Conservation (phyloP, 23 tunicate genomes). For the Halocynthia aurantium region DNA sequence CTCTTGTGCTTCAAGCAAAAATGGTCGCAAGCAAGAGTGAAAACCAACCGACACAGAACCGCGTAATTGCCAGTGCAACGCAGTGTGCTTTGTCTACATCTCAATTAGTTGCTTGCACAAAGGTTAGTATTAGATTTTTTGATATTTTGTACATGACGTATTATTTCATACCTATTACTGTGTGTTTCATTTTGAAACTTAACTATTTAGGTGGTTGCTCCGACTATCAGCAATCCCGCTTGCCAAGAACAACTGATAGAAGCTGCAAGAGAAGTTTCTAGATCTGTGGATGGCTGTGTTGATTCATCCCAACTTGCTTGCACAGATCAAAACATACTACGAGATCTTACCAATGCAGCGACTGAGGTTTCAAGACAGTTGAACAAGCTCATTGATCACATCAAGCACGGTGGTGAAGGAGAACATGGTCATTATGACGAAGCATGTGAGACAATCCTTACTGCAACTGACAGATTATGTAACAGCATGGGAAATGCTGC, state of each 20-base stretch:
- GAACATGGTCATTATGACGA: slow-evolving; percentile 64
- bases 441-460: slow-evolving; percentile 76
- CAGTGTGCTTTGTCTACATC: slow-evolving; percentile 89
- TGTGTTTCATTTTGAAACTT: no score
- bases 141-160: no score
- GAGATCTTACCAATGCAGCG: slow-evolving; percentile 81
- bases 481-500: slow-evolving; percentile 97
- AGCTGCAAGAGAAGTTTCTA: slow-evolving; percentile 90
- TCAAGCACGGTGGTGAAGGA: slow-evolving; percentile 79
- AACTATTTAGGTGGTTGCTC: slow-evolving; percentile 81
- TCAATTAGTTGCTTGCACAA: slow-evolving; percentile 92
- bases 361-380: slow-evolving; percentile 73
- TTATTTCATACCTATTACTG: no score
- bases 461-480: slow-evolving; percentile 84
- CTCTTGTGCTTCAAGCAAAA: slow-evolving; percentile 77
- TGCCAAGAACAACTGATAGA: slow-evolving; percentile 98
- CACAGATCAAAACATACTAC: slow-evolving; percentile 50
- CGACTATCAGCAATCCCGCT: slow-evolving; percentile 85
- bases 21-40: slow-evolving; percentile 54
- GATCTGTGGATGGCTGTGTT: slow-evolving; percentile 85
- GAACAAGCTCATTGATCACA: slow-evolving; percentile 77
- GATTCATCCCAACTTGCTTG: slow-evolving; percentile 66
- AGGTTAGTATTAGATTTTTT: slow-evolving; percentile 58
- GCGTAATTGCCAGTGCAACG: slow-evolving; percentile 89
- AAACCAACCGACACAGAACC: slow-evolving; percentile 61